phyloP scores from a whole-genome alignment of 2,888 invertebrate species.

The Dolichopus griseipennis region DNA sequence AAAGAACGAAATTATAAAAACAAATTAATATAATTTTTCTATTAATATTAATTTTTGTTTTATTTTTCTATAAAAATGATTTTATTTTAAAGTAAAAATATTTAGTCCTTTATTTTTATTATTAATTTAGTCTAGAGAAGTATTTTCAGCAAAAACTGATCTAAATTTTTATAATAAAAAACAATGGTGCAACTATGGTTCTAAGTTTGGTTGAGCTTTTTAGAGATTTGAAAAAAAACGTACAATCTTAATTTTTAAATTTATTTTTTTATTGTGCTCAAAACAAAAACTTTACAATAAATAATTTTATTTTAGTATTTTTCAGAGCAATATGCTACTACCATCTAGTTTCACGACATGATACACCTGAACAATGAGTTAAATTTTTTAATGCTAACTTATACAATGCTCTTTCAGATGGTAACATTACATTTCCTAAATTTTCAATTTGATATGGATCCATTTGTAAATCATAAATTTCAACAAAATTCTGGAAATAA shows the following conservation, averaged over 20 bases:
- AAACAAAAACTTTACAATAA: no score
- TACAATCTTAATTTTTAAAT: no score
- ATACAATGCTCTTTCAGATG: constrained; percentile 49
- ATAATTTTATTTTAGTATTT: no score
- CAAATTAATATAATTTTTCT: constrained; percentile 1
- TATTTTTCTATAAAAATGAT: background rate
- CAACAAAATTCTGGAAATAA: constrained; percentile 55
- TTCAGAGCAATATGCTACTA: constrained; percentile 8
- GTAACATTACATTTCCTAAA: constrained; percentile 46
- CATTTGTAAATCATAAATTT: constrained; percentile 61
- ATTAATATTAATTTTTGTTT: background rate
- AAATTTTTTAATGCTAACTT: constrained; percentile 36
- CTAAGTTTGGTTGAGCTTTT: no score
- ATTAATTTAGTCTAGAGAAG: no score
- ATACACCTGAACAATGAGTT: constrained; percentile 32
- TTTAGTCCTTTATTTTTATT: no score
- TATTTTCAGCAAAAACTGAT: no score
- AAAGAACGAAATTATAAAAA: background rate
- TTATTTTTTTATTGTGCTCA: no score
- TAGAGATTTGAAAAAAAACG: no score
- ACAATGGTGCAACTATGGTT: no score
- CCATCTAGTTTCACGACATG: constrained; percentile 25
- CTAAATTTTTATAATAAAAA: no score
- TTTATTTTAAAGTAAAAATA: no score
- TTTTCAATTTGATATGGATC: constrained; percentile 70